Evolutionary conservation across 1,140 invertebrate genomes (phyloP), one percentile per base, ranked within the genome.

Genomic region (Zaprionus gabonicus): DNA sequence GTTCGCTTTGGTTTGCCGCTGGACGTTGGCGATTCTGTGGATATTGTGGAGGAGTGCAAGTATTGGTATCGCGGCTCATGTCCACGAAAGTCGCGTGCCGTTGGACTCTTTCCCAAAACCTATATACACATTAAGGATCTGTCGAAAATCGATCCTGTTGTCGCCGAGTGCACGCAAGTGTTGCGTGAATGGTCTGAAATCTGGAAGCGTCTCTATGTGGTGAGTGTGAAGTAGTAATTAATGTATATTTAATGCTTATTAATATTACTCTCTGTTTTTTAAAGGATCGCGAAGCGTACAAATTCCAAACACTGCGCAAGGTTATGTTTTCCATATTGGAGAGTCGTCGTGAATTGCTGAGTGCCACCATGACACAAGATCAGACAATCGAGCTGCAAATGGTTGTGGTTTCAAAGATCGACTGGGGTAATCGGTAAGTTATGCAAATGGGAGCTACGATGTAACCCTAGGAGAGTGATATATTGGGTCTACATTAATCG

Each of bases 381-480:
- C 97, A 98, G 92, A 97, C 96, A 1, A 93, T 95, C 55, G 97
- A 98, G 82, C 88, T 98, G 28, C 97, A 97, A 92, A 93, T 97
- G 67, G 96, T 97, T 87, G 97, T 98, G 56, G 97, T 97, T 64
- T 95, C 95, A 28, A 98, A 98, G 93, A 97, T 99, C 53, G 98
- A 99, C 93, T 99, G 97, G 97, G 98, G 98, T 59, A 99, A 99
- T 94, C 95, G 97, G 97, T 97, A 93, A 96, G 96, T 96, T 15
- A 23, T 12, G 3, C 7, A 3, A 10, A 34, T 3, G 0, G 31
- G 3, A 34, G 31, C 9, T 34, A 34, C 31, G 3, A 34, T 10
- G 3, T 0, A 31, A 31, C 2, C 9, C 2, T 3, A 10, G 31
- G 9, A 3, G 9, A 3, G 9, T 31, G 28, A 6, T 31, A 1